phyloP scores from a whole-genome alignment of 2,113 vertebrate species.

The Barnardius zonarius region DNA sequence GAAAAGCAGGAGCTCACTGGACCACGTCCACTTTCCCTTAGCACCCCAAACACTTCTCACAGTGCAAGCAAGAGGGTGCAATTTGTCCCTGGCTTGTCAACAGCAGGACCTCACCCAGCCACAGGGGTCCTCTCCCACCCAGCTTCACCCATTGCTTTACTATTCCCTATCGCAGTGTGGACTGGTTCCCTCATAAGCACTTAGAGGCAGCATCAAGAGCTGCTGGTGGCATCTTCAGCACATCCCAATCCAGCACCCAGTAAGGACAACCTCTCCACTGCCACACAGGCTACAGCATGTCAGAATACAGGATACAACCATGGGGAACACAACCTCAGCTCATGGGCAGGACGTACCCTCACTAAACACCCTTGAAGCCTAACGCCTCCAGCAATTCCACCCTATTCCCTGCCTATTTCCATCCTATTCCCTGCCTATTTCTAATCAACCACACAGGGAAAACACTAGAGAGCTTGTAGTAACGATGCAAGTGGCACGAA shows the following conservation, averaged over 20 bases:
- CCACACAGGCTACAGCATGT: background rate
- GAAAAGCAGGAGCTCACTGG: background rate
- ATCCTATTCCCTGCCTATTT: background rate
- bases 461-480: background rate
- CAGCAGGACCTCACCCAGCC: background rate
- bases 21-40: background rate
- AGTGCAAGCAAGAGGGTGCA: background rate
- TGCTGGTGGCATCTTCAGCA: background rate
- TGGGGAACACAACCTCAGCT: background rate
- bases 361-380: background rate
- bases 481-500: background rate
- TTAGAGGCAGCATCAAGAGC: background rate
- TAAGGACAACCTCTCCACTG: background rate
- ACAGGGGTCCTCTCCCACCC: background rate
- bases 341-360: accelerated
- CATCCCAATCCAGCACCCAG: background rate
- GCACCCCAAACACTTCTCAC: background rate
- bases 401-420: background rate
- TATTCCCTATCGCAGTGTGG: background rate
- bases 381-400: background rate
- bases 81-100: background rate
- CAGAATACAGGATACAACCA: background rate
- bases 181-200: no score
- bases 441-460: background rate
- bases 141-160: background rate